Percentiles rank a stretch among this genome's conserved stretches.
These are phyloP conservation scores for Pedionomus torquatus DNA, from an alignment of 2,113 vertebrate genomes.

Conservation along the genomic window DNA sequence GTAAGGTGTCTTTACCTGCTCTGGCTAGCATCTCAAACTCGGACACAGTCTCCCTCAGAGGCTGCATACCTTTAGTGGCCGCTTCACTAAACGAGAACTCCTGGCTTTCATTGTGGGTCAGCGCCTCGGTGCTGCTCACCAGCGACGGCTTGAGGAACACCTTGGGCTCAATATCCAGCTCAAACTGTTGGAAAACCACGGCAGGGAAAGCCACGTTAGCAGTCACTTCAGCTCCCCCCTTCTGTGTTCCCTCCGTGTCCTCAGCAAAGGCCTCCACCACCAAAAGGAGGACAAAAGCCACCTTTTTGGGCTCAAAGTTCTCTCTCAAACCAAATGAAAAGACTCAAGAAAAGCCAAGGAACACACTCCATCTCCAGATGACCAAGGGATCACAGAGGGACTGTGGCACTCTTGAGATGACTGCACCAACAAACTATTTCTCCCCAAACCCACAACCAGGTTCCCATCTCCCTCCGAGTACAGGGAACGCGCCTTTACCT, in stretches of 20 bases:
- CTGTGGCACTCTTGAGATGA: not conserved
- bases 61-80: slow-evolving; percentile 88
- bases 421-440: not conserved
- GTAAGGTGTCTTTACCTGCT: slow-evolving; percentile 76
- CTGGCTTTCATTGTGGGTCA: slow-evolving; percentile 83
- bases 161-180: slow-evolving; percentile 94
- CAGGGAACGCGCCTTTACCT: not conserved
- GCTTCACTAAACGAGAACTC: slow-evolving; percentile 88
- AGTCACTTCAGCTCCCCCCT: not conserved
- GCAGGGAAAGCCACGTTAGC: not conserved
- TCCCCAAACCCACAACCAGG: not conserved
- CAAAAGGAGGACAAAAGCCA: fast-evolving
- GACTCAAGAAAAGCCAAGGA: not conserved
- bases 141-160: slow-evolving; percentile 81
- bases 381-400: fast-evolving
- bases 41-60: slow-evolving; percentile 78
- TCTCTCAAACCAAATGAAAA: fast-evolving
- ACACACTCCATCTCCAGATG: fast-evolving
- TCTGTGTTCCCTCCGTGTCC: not conserved
- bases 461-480: fast-evolving
- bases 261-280: fast-evolving
- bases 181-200: slow-evolving; percentile 78
- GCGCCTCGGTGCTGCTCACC: slow-evolving; percentile 58
- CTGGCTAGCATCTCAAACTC: slow-evolving; percentile 81
- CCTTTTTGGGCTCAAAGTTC: not conserved